These are phyloP conservation scores for Camponotus pennsylvanicus DNA, from an alignment of 1,140 invertebrate species.

Conservation along the genomic window DNA sequence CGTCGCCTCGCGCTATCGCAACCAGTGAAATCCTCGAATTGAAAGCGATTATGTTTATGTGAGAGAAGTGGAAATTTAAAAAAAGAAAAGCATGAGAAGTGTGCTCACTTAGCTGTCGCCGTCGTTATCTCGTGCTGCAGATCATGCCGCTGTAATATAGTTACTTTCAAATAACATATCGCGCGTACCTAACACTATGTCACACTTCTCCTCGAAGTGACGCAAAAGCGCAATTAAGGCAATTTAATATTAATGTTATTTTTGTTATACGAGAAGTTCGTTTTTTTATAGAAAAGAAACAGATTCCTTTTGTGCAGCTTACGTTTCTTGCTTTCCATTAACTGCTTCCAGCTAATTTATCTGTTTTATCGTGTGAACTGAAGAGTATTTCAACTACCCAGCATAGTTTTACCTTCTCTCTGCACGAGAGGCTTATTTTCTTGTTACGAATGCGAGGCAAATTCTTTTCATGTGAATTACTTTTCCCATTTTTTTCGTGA, in stretches of 20 bases:
- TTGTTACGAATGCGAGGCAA: conserved; percentile 22
- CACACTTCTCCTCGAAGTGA: conserved; percentile 31
- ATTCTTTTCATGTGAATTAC: conserved; percentile 42
- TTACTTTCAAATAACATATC: conserved; percentile 46
- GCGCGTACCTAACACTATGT: neutral
- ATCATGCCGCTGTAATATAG: conserved; percentile 39
- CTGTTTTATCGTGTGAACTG: conserved; percentile 49
- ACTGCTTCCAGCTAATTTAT: conserved; percentile 30
- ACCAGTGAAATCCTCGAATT: conserved; percentile 36
- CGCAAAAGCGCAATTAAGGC: conserved; percentile 25
- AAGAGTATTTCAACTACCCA: conserved; percentile 31
- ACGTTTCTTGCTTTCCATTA: conserved; percentile 27
- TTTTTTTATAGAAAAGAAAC: neutral
- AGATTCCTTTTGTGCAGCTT: conserved; percentile 15
- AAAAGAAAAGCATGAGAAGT: conserved; percentile 60
- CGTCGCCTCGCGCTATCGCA: neutral
- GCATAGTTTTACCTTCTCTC: conserved; percentile 40
- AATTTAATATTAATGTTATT: conserved; percentile 47
- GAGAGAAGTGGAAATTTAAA: conserved; percentile 37
- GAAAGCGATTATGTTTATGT: conserved; percentile 54
- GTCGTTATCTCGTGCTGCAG: conserved; percentile 29
- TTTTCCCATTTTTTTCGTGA: conserved; percentile 35
- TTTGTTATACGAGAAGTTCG: neutral
- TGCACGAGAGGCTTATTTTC: conserved; percentile 31
- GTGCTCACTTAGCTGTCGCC: conserved; percentile 30